These are phyloP conservation scores for Drosophila sp. DNA, from an alignment of 1,140 invertebrate species.

Conservation along the genomic window DNA sequence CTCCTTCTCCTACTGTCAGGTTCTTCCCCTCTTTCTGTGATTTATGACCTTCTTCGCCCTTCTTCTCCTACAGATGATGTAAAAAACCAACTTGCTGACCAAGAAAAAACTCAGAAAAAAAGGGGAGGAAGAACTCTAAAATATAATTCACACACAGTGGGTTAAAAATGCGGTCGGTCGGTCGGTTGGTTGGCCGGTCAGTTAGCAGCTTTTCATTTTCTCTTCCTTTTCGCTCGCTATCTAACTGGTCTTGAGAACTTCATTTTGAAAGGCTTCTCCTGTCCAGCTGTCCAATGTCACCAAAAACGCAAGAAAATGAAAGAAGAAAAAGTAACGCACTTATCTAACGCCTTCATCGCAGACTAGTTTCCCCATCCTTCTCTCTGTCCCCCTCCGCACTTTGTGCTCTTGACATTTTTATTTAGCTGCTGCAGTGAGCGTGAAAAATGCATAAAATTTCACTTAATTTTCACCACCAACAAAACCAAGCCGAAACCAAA, in stretches of 20 bases:
- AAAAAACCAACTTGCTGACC: conserved; percentile 63
- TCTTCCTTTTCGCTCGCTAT: conserved; percentile 15
- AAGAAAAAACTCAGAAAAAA: conserved; percentile 34
- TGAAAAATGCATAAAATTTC: conserved; percentile 82
- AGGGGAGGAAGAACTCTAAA: conserved; percentile 34
- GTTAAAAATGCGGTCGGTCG: conserved; percentile 25
- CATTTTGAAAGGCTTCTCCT: conserved; percentile 55
- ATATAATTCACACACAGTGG: conserved; percentile 56
- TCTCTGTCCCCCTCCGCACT: conserved; percentile 26
- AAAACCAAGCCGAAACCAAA: background rate
- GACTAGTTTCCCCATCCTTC: conserved; percentile 5
- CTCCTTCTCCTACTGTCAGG: conserved; percentile 15
- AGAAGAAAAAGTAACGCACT: conserved; percentile 64
- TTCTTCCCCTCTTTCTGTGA: conserved; percentile 28
- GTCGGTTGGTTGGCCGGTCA: conserved; percentile 24
- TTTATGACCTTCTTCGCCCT: conserved; percentile 42
- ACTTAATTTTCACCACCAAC: conserved; percentile 69
- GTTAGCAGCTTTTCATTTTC: conserved; percentile 37
- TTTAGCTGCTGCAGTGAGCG: conserved; percentile 74
- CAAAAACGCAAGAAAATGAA: background rate
- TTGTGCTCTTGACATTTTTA: conserved; percentile 80
- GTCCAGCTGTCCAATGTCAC: conserved; percentile 70
- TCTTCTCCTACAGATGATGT: background rate
- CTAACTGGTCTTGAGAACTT: conserved; percentile 43
- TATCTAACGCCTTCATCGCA: conserved; percentile 64